Percentiles rank a stretch among this genome's conserved stretches.
Conservation (phyloP, 1,140 invertebrate species). For the Metopolophium dirhodum region DNA sequence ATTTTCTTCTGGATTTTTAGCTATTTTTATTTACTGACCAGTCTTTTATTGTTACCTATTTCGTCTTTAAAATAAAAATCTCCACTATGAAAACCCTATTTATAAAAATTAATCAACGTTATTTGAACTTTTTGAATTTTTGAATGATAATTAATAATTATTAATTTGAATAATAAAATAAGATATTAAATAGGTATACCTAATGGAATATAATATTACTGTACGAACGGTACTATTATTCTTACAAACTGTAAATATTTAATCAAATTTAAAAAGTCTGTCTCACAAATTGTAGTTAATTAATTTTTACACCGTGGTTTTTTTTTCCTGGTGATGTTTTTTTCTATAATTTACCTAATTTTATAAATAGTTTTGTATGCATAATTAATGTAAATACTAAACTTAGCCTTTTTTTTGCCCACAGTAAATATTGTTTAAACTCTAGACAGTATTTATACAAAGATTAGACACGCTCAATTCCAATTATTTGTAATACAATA, state of each 20-base stretch:
- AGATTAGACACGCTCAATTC: not conserved
- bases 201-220: no score
- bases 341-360: not conserved
- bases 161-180: no score
- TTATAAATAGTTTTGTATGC: no score
- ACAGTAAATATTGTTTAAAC: not conserved
- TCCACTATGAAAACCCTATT: not conserved
- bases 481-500: not conserved
- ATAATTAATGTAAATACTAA: not conserved
- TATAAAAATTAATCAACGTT: not conserved
- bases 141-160: not conserved
- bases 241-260: no score
- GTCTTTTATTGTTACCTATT: not conserved
- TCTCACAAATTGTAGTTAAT: not conserved
- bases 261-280: no score
- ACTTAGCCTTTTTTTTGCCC: no score
- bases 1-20: not conserved
- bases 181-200: no score
- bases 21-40: not conserved
- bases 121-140: no score
- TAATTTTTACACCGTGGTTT: not conserved
- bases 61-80: not conserved
- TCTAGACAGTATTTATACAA: not conserved
- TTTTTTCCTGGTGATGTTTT: not conserved
- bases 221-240: no score